Base-by-base conservation (phyloP, 2,797 vertebrate species). In the Sebastes elongatus region DNA sequence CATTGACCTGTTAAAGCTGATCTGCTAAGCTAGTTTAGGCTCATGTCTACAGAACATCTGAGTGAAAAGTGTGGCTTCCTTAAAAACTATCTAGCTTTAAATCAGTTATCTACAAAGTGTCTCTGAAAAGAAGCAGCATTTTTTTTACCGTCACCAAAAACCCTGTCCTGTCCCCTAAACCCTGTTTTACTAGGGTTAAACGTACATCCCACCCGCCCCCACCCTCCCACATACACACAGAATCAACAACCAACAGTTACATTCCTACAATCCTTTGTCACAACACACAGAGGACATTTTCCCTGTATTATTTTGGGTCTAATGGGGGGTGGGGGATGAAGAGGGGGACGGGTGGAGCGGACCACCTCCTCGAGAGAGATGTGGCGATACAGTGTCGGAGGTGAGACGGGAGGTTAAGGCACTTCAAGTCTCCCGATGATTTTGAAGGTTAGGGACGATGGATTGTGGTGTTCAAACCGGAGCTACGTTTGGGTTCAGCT, bases 341-440 rank as follows among this genome's bases (percentile, higher is more conserved):
- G 55, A 78, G 46, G 35, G 57, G 57, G 69, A 82, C 65, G 23
- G 64, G 62, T 49, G 79, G 49, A 38, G 75, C 46, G 30, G 32
- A 60, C 11, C 67, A 38, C 71, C 66, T 74, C 64, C 49, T 57
- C 11, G 2, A 7, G 56, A 68, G 64, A 68, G 64, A 65, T 61
- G 76, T 59, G 71, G 79, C 7, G n/a, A 56, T 46, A 38, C 42
- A 20, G 76, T n/a, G 61, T 76, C 57, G 32, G 75, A 52, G 46
- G 52, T 27, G 25, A 72, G 49, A 55, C 3, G 16, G 91, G 92
- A 94, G 93, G 92, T 93, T 94, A 96, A 96, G 96, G 96, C 96
- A 96, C 96, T 96, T 95, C 83, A 85, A 91, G 93, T 92, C 94
- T 95, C 94, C 94, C 92, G 89, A 90, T 82, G 79, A 63, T 27